Evolutionary conservation across 2,113 vertebrate genomes (phyloP), one percentile per base, ranked within the genome.

Genomic region (Eurypyga helias): DNA sequence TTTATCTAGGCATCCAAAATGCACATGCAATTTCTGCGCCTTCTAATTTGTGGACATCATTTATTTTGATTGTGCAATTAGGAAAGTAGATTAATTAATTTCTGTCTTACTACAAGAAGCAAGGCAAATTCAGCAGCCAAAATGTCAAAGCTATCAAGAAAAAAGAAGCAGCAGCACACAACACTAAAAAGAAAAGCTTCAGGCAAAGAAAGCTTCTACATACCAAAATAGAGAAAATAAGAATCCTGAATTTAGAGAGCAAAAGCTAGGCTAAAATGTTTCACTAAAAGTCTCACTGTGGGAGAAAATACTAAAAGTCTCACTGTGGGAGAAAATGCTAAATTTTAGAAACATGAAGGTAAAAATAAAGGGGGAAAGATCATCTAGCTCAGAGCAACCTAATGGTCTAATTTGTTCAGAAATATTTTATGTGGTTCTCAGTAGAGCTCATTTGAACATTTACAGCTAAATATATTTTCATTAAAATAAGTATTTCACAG

Each of bases 31-130:
- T 98, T 97, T 98, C 93, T 93, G 54, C 91, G 94, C 88, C 67
- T 97, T 97, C 89, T 97, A 97, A 98, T 98, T 97, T 97, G 87
- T 92, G 16, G 62, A 91, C 92, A 96, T 97, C 91, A 97, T 98
- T 98, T 98, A 98, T 97, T 98, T 98, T 97, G 96, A 98, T 98
- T 97, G 85, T 94, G 85, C 93, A 98, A 98, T 98, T 98, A 98
- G 78, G 93, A 96, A 98, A 96, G 87, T 25, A 98, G 96, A 97
- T 88, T 96, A 97, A 98, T 97, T 98, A 98, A 98, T 97, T 98
- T 97, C 66, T 29, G 65, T 90, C 75, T 91, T 96, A 89, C 88
- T 89, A 93, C 64, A 95, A 96, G 93, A 97, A 97, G 65, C 72
- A 96, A 97, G 92, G 92, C 87, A 96, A 98, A 98, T 97, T 96